Evolutionary conservation across 2,888 invertebrate species (phyloP).

Genomic region (Tribolium freemani): DNA sequence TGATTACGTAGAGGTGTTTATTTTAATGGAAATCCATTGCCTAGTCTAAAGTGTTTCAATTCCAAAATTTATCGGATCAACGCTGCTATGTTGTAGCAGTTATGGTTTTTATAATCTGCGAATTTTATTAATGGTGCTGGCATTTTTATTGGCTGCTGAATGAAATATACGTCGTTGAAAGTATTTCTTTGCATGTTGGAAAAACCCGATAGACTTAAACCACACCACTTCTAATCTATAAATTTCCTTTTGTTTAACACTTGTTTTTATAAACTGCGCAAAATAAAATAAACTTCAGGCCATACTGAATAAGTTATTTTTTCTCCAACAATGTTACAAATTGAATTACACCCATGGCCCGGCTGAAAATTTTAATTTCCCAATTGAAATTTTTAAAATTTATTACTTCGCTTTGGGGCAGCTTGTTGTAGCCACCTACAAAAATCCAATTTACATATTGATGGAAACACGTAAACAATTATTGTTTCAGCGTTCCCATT

Average conservation of each 20-base stretch:
- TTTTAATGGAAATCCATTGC: too few relatives aligned
- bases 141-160: background rate
- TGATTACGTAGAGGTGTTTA: too few relatives aligned
- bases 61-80: background rate
- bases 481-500: background rate
- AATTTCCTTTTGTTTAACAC: background rate
- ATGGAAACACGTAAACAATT: background rate
- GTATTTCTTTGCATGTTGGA: background rate
- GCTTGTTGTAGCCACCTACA: background rate
- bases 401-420: background rate
- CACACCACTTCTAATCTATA: background rate
- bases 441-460: background rate
- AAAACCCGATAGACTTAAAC: background rate
- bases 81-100: background rate
- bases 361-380: background rate
- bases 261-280: background rate
- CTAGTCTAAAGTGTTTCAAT: too few relatives aligned
- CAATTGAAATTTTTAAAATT: background rate
- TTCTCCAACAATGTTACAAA: background rate
- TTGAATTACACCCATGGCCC: too few relatives aligned
- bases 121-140: background rate
- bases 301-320: background rate
- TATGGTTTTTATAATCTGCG: background rate
- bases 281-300: background rate
- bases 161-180: background rate